These are phyloP conservation scores for Cheilosia grossa DNA, from an alignment of 2,888 invertebrate genomes.

Conservation along the genomic window DNA sequence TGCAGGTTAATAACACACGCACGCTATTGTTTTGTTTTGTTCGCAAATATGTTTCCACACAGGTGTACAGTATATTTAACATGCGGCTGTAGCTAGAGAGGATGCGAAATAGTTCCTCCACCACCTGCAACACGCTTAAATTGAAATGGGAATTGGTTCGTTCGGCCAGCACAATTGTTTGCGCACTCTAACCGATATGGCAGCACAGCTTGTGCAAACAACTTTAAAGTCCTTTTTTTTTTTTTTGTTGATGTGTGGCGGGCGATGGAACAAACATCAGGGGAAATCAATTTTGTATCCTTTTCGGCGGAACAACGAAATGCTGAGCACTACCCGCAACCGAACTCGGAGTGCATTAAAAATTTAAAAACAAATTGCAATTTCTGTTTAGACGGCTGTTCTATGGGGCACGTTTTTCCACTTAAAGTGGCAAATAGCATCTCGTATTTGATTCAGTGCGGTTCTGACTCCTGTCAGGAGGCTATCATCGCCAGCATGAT, in stretches of 20 bases:
- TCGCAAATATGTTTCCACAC: background rate
- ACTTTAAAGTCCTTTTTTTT: conserved; percentile 31
- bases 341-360: conserved; percentile 42
- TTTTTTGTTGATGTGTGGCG: no score
- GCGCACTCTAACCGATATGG: conserved; percentile 23
- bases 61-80: conserved; percentile 6
- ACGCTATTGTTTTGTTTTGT: background rate
- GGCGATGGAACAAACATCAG: conserved; percentile 31
- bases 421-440: conserved; percentile 27
- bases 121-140: conserved; percentile 40
- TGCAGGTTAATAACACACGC: conserved; percentile 24
- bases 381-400: conserved; percentile 15
- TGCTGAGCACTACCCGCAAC: background rate
- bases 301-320: background rate
- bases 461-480: conserved; percentile 27
- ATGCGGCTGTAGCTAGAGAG: background rate
- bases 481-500: conserved; percentile 18
- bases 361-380: conserved; percentile 47
- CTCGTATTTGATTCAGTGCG: conserved; percentile 19
- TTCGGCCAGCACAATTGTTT: conserved; percentile 61
- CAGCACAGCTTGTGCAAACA: conserved; percentile 24
- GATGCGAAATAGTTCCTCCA: conserved; percentile 26
- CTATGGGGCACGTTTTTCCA: conserved; percentile 39
- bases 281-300: conserved; percentile 58
- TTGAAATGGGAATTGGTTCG: conserved; percentile 64